A percentile compares a stretch with the other conserved stretches of the same genome.
Conservation (phyloP, 2,888 invertebrate genomes). For the Halocaridina rubra region DNA sequence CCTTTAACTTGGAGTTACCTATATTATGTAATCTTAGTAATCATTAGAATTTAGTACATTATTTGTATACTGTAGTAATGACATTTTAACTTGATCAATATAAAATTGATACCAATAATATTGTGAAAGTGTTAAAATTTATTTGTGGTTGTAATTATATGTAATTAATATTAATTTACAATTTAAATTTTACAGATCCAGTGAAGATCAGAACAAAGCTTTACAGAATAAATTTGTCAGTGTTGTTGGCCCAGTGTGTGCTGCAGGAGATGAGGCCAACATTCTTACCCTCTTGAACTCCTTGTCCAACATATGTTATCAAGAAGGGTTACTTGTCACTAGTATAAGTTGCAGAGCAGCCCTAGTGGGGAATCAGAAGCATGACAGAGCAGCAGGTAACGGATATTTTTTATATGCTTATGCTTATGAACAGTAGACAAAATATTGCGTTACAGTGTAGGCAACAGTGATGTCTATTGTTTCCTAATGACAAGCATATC, state of each 20-base stretch:
- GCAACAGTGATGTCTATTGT: too few relatives aligned
- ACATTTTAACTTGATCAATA: not conserved
- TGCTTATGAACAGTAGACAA: too few relatives aligned
- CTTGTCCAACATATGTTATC: conserved; percentile 46
- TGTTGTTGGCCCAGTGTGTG: conserved; percentile 45
- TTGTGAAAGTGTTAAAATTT: not conserved
- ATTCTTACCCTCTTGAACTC: conserved; percentile 47
- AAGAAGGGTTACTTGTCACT: conserved; percentile 36
- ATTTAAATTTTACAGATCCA: conserved; percentile 2
- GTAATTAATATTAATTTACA: not conserved
- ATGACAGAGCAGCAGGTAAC: too few relatives aligned
- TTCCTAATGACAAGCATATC: too few relatives aligned
- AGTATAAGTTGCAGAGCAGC: too few relatives aligned
- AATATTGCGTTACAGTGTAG: too few relatives aligned
- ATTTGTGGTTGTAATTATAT: not conserved
- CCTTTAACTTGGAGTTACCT: too few relatives aligned
- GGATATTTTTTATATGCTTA: too few relatives aligned
- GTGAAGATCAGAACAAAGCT: conserved; percentile 28
- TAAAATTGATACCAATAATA: not conserved
- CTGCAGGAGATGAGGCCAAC: conserved; percentile 50
- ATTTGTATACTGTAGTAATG: too few relatives aligned
- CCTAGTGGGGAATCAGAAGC: too few relatives aligned
- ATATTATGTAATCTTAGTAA: too few relatives aligned
- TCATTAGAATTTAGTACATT: too few relatives aligned
- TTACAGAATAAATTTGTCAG: conserved; percentile 49